These are phyloP conservation scores for Ips typographus DNA, from an alignment of 1,140 invertebrate species.

Conservation along the genomic window DNA sequence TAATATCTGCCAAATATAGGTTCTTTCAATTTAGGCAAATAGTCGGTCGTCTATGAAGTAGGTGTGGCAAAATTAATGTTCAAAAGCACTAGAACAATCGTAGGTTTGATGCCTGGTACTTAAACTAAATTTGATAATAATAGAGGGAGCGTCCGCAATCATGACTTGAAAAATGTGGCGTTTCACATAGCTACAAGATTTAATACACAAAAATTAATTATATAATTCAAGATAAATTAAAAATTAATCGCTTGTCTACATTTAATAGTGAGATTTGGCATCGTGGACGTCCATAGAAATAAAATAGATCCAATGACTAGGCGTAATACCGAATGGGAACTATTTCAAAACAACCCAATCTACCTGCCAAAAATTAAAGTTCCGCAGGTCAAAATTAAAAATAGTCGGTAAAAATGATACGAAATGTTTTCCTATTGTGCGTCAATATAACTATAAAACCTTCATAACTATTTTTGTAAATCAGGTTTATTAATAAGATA, in stretches of 20 bases:
- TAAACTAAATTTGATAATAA: constrained; percentile 36
- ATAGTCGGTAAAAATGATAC: background rate
- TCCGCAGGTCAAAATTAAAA: background rate
- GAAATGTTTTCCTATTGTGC: background rate
- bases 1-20: constrained; percentile 7
- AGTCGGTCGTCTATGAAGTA: background rate
- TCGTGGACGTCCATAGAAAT: background rate
- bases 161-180: background rate
- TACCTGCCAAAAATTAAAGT: constrained; percentile 4
- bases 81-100: constrained; percentile 32
- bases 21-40: background rate
- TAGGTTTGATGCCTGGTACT: constrained; percentile 36
- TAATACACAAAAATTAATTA: too few relatives aligned
- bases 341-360: background rate
- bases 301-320: background rate
- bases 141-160: background rate
- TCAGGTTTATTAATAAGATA: too few relatives aligned
- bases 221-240: too few relatives aligned
- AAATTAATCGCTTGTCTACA: too few relatives aligned
- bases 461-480: too few relatives aligned
- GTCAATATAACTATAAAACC: too few relatives aligned
- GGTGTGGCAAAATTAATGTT: constrained; percentile 14
- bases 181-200: too few relatives aligned
- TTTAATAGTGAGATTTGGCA: background rate
- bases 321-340: background rate